Conservation (phyloP, 2,113 vertebrate species). For the Scartelaos histophorus region DNA sequence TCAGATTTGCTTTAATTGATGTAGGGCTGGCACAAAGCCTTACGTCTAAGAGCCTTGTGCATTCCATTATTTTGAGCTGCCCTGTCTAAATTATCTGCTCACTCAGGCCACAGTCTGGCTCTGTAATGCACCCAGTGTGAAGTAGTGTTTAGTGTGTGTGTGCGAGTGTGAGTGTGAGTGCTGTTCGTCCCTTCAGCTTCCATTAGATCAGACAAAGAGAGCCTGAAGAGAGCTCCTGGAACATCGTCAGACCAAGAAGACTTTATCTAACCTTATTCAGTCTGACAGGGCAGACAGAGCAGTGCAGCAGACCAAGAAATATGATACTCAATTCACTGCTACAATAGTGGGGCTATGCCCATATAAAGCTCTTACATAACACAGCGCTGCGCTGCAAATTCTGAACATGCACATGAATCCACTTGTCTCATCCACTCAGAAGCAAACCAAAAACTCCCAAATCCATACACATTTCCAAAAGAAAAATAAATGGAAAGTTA, state of each 20-base stretch:
- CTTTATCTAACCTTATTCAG: constrained; percentile 45
- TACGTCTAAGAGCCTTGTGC: neutral
- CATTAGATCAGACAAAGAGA: constrained; percentile 57
- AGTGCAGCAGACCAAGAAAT: constrained; percentile 21
- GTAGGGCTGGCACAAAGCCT: neutral
- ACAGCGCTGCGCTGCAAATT: neutral
- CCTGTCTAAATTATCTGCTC: constrained; percentile 24
- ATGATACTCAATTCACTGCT: constrained; percentile 1
- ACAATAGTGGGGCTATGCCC: constrained; percentile 1
- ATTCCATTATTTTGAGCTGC: neutral
- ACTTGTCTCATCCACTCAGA: neutral
- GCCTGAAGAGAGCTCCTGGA: constrained; percentile 48
- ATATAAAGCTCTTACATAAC: constrained; percentile 1
- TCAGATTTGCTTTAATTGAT: neutral
- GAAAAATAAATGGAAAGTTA: neutral
- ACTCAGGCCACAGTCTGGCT: constrained; percentile 14
- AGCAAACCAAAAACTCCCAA: neutral
- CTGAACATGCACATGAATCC: neutral
- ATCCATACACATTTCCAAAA: neutral
- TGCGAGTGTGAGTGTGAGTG: constrained; percentile 22
- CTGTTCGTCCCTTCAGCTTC: constrained; percentile 49
- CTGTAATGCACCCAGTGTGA: constrained; percentile 16
- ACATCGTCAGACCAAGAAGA: constrained; percentile 47
- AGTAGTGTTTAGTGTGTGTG: constrained; percentile 11
- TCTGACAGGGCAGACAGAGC: constrained; percentile 44